phyloP scores from a whole-genome alignment of 2,888 invertebrate genomes.

The Apoda limacodes region DNA sequence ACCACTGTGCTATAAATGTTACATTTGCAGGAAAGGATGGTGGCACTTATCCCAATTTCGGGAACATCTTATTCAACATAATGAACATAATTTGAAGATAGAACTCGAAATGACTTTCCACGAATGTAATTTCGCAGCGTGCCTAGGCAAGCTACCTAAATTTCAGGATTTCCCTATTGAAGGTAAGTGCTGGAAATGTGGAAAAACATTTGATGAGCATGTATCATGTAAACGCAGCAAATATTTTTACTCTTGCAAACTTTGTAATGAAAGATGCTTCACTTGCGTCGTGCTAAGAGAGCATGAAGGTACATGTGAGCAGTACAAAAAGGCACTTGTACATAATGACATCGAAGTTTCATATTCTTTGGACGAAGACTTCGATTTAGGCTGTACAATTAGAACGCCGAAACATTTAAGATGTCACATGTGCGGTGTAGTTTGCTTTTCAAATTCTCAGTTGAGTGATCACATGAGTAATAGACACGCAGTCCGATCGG shows the following conservation, averaged over 20 bases:
- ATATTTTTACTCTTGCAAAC: background rate
- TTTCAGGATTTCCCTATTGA: slow-evolving; percentile 16
- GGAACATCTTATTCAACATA: slow-evolving; percentile 25
- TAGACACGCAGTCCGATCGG: slow-evolving; percentile 30
- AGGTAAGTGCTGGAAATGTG: slow-evolving; percentile 30
- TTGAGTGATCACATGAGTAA: slow-evolving; percentile 20
- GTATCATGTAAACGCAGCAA: background rate
- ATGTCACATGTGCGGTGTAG: slow-evolving; percentile 14
- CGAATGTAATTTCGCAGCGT: slow-evolving; percentile 26
- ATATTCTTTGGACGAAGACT: too few relatives aligned
- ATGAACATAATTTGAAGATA: background rate
- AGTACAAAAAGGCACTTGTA: slow-evolving; percentile 5
- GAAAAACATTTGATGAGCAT: slow-evolving; percentile 16
- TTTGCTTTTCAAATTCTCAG: background rate
- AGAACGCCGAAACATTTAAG: too few relatives aligned
- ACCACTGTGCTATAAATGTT: slow-evolving; percentile 38
- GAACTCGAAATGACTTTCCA: slow-evolving; percentile 15
- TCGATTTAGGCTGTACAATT: too few relatives aligned
- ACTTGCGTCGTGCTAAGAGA: slow-evolving; percentile 19
- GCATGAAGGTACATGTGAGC: slow-evolving; percentile 17
- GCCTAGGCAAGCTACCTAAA: accelerated
- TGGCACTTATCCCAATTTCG: slow-evolving; percentile 32
- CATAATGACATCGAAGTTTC: background rate
- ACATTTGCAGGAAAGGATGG: slow-evolving; percentile 31
- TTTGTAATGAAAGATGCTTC: slow-evolving; percentile 18